These are phyloP conservation scores for Rhodinocichla rosea DNA, from an alignment of 2,113 vertebrate species.

Conservation along the genomic window DNA sequence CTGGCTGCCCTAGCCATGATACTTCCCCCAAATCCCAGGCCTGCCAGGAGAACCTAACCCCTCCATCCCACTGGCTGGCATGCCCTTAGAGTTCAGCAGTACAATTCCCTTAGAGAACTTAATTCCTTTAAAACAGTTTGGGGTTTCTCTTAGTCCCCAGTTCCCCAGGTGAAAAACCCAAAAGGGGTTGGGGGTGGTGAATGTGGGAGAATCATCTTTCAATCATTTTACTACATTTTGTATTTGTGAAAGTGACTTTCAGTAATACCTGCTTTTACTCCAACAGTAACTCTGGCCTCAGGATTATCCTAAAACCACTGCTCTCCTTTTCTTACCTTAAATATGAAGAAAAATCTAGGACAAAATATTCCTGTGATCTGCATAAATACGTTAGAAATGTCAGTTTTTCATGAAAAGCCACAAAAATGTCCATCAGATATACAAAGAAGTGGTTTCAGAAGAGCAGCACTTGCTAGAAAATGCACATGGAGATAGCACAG, in stretches of 20 bases:
- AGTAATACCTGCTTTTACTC: not conserved
- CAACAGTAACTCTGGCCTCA: not conserved
- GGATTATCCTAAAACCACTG: not conserved
- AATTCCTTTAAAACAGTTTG: not conserved
- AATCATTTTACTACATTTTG: not conserved
- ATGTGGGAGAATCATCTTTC: not conserved
- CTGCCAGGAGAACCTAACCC: not conserved
- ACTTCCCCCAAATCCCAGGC: not conserved
- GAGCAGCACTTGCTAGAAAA: not conserved
- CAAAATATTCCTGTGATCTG: not conserved
- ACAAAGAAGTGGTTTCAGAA: not conserved
- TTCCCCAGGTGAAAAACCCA: accelerated
- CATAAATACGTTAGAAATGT: not conserved
- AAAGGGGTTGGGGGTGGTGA: too few species aligned
- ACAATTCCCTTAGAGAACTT: not conserved
- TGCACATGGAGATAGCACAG: not conserved
- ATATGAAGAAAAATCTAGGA: not conserved
- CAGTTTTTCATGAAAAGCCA: not conserved
- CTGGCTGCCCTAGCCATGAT: accelerated
- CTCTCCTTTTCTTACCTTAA: not conserved
- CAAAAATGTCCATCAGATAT: not conserved
- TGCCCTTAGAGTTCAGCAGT: not conserved
- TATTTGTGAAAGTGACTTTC: not conserved
- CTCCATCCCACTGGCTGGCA: not conserved
- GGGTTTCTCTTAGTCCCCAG: not conserved